Evolutionary conservation across 2,113 vertebrate species (phyloP).

Genomic region (Pionites leucogaster): DNA sequence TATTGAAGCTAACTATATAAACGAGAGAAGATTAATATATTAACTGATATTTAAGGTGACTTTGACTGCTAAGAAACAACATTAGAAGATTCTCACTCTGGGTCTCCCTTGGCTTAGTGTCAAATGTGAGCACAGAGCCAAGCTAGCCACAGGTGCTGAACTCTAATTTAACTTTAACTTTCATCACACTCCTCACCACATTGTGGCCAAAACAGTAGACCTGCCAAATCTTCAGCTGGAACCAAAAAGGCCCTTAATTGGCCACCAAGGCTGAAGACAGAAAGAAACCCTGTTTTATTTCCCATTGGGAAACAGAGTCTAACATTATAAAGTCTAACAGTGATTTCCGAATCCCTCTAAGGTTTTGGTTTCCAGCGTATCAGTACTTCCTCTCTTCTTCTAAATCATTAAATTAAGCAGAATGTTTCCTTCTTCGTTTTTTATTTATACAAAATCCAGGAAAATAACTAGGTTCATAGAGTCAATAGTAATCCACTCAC

Average conservation of each 20-base stretch:
- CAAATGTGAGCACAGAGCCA: slow-evolving; percentile 8
- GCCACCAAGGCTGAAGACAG: slow-evolving; percentile 21
- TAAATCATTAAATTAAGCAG: not conserved
- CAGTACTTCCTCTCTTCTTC: not conserved
- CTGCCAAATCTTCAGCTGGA: slow-evolving; percentile 40
- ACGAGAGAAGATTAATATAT: slow-evolving; percentile 29
- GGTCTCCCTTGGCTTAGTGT: slow-evolving; percentile 19
- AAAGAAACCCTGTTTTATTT: slow-evolving; percentile 13
- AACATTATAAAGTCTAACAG: not conserved
- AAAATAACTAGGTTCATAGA: not conserved
- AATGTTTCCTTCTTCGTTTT: not conserved
- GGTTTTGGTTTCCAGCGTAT: not conserved
- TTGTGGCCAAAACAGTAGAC: not conserved
- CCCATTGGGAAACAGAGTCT: not conserved
- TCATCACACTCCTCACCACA: slow-evolving; percentile 16
- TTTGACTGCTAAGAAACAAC: slow-evolving; percentile 30
- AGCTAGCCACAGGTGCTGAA: slow-evolving; percentile 36
- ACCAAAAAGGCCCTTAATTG: slow-evolving; percentile 40
- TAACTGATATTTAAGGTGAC: slow-evolving; percentile 32
- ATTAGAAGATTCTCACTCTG: slow-evolving; percentile 34
- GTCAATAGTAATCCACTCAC: not conserved
- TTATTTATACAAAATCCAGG: not conserved
- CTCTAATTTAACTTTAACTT: slow-evolving; percentile 52
- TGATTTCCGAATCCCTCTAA: not conserved
- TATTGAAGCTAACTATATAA: not conserved